Evolutionary conservation across 2,113 vertebrate species (phyloP), one percentile per base, ranked within the genome.

Genomic region (Caranx melampygus): DNA sequence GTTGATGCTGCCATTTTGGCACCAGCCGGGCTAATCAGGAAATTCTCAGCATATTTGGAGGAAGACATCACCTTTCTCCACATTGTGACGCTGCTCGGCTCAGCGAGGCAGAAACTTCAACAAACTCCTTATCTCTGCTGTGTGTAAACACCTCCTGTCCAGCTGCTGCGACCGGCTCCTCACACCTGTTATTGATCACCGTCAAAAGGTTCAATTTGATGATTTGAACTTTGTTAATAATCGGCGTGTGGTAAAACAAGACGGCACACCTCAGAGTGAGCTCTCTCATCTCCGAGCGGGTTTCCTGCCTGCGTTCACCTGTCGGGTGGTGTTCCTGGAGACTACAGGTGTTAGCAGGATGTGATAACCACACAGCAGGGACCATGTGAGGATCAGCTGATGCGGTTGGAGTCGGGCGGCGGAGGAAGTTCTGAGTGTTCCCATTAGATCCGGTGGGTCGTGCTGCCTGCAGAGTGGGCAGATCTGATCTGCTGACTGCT

Each of bases 361-460:
- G n/a, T 45, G 40, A 58, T 18, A 4, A 26, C 10, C 3, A 6
- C 3, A 7, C 34, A 3, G 49, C 20, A 26, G 33, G 15, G 1
- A 2, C 2, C 45, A 14, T 73, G 67, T 64, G 76, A 83, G 8
- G 63, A 52, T 88, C 86, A 88, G 79, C 86, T 82, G 82, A 85
- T 10, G 33, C 1, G 63, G 42, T 54, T 35, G 33, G 44, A 35
- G 58, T 54, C 5, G 40, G 11, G 61, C 61, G 3, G 49, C 0
- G 18, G 59, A 65, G 64, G 63, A 67, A 11, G 57, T 34, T 58
- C 3, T 57, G 49, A 31, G 52, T 54, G 52, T 54, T 54, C 52
- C 52, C 52, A 26, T 54, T n/a, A 9, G 76, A 47, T 61, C 33
- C 15, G 60, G 35, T 0, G 78, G 62, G 13, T 42, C 0, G 58